Percentiles rank a stretch among this genome's conserved stretches.
Conservation (phyloP, 2,888 invertebrate genomes). For the Temnothorax unifasciatus region DNA sequence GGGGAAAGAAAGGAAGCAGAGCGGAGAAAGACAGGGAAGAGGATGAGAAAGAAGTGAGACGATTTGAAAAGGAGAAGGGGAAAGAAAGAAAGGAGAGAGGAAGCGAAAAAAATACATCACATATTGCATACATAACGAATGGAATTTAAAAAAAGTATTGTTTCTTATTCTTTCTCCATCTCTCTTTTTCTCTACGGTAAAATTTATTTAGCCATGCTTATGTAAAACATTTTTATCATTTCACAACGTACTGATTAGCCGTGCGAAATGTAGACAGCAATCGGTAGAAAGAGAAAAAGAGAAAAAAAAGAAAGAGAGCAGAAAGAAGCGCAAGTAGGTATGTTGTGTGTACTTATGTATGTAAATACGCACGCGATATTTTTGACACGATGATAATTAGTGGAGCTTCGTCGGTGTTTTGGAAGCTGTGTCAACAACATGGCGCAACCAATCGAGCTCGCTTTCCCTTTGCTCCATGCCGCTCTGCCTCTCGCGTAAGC, state of each 20-base stretch:
- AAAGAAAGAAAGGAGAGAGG: background rate
- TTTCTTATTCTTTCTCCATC: background rate
- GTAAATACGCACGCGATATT: background rate
- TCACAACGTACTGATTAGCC: background rate
- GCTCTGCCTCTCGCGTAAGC: background rate
- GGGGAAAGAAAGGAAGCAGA: background rate
- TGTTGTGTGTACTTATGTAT: background rate
- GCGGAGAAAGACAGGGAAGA: too few relatives aligned
- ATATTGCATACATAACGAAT: background rate
- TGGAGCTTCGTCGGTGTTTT: background rate
- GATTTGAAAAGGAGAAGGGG: background rate
- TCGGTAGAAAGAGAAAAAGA: background rate
- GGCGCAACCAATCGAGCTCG: background rate
- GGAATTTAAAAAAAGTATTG: background rate
- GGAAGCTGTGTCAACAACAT: constrained; percentile 3
- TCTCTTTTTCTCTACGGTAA: background rate
- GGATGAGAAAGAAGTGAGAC: too few relatives aligned
- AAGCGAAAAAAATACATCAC: background rate
- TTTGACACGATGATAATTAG: background rate
- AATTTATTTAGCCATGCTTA: background rate
- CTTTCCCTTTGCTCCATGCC: background rate
- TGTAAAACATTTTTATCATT: background rate
- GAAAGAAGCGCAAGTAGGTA: background rate
- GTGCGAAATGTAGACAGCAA: background rate
- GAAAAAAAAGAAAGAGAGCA: background rate